Percentiles rank a stretch among this genome's conserved stretches.
These are phyloP conservation scores for Gibbula magus DNA, from an alignment of 2,888 invertebrate genomes.

Conservation along the genomic window DNA sequence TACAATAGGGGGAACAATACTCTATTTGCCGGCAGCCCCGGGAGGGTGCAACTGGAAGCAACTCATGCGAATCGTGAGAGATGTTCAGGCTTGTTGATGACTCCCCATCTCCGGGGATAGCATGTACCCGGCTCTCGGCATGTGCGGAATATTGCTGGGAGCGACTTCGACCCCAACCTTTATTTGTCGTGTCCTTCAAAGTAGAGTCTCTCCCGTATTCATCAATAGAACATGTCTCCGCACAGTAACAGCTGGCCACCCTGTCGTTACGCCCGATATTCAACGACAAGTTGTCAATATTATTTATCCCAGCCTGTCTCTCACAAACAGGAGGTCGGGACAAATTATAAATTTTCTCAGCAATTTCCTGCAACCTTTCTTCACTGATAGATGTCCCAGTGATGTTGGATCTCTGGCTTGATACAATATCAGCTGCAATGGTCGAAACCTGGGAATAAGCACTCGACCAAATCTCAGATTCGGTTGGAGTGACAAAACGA, in stretches of 20 bases:
- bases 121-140: neutral
- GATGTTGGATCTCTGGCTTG: neutral
- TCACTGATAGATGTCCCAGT: neutral
- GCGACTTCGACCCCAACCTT: neutral
- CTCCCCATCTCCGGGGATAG: neutral
- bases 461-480: constrained; percentile 12
- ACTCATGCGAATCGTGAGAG: constrained; percentile 10
- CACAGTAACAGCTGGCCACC: neutral
- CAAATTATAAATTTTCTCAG: neutral
- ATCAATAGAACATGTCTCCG: neutral
- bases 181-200: neutral
- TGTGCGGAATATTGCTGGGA: constrained; percentile 4
- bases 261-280: too few species aligned
- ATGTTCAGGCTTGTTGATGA: neutral
- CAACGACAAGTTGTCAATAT: too few species aligned
- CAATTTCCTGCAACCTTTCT: constrained; percentile 9
- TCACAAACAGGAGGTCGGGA: neutral
- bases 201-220: neutral
- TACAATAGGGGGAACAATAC: constrained; percentile 16
- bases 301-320: too few species aligned
- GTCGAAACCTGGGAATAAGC: neutral
- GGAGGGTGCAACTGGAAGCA: neutral
- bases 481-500: neutral
- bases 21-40: neutral
- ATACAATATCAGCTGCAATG: neutral